phyloP scores from a whole-genome alignment of 2,797 vertebrate genomes.

The Fundulus diaphanus region DNA sequence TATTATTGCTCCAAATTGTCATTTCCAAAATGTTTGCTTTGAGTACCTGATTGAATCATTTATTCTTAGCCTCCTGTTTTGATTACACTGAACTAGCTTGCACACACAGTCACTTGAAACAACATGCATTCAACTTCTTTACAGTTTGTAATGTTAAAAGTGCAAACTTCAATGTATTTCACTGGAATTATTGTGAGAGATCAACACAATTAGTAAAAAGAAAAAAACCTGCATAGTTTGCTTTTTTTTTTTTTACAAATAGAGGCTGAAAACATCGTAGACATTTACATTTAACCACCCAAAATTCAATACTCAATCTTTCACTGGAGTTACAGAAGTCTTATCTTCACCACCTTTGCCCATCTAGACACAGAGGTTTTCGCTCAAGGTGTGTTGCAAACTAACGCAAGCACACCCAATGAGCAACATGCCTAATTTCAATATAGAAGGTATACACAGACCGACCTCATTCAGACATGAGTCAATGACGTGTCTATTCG shows the following conservation, averaged over 20 bases:
- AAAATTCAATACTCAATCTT: background rate
- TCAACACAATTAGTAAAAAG: background rate
- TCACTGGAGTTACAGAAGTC: no score
- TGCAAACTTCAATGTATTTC: background rate
- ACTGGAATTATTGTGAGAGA: background rate
- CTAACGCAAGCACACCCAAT: no score
- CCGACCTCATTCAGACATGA: no score
- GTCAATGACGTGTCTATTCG: no score
- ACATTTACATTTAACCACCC: background rate
- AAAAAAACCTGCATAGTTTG: background rate
- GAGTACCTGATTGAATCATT: conserved; percentile 9
- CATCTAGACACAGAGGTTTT: no score
- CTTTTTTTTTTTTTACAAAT: background rate
- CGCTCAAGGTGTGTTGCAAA: no score
- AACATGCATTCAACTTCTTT: background rate
- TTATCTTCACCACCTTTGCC: no score
- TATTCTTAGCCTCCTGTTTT: conserved; percentile 7
- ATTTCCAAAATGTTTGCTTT: conserved; percentile 12
- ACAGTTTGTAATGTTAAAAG: background rate
- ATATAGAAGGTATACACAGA: no score
- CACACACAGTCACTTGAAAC: background rate
- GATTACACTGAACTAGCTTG: conserved; percentile 20
- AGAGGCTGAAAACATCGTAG: background rate
- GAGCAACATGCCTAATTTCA: no score
- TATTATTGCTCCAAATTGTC: conserved; percentile 22